Evolutionary conservation across 2,113 vertebrate genomes (phyloP).

Genomic region (Archocentrus centrarchus): DNA sequence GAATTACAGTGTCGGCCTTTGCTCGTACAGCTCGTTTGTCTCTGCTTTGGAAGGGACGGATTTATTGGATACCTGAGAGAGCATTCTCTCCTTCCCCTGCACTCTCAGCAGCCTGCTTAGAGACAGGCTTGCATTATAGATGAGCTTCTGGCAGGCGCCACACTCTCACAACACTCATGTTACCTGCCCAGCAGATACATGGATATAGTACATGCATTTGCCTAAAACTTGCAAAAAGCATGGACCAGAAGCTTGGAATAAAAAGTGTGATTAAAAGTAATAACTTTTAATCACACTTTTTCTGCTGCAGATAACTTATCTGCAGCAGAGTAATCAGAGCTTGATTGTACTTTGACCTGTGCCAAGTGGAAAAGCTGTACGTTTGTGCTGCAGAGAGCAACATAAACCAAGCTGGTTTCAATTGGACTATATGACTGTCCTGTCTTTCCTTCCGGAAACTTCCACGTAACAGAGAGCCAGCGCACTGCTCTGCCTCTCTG

Average conservation of each 20-base stretch:
- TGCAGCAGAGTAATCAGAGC: slow-evolving; percentile 1
- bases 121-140: slow-evolving; percentile 81
- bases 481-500: slow-evolving; percentile 12
- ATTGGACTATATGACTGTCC: not conserved
- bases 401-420: slow-evolving; percentile 4
- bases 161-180: slow-evolving; percentile 76
- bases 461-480: slow-evolving; percentile 56
- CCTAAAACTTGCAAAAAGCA: slow-evolving; percentile 25
- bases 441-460: slow-evolving; percentile 21
- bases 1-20: slow-evolving; percentile 75
- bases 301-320: not conserved
- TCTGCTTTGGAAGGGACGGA: slow-evolving; percentile 71
- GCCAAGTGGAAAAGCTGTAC: slow-evolving; percentile 2
- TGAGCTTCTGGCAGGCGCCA: slow-evolving; percentile 72
- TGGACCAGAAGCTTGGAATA: not conserved
- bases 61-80: slow-evolving; percentile 82
- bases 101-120: slow-evolving; percentile 80
- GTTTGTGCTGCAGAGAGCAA: slow-evolving; percentile 25
- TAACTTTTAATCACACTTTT: too few relatives aligned
- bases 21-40: slow-evolving; percentile 70
- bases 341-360: slow-evolving; percentile 32
- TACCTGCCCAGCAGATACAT: slow-evolving; percentile 64
- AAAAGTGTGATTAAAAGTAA: not conserved
- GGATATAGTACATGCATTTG: slow-evolving; percentile 38
- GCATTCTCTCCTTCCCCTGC: slow-evolving; percentile 79